Evolutionary conservation across 2,888 invertebrate genomes (phyloP), one percentile per base, ranked within the genome.

Genomic region (Trachelus troglodyta): DNA sequence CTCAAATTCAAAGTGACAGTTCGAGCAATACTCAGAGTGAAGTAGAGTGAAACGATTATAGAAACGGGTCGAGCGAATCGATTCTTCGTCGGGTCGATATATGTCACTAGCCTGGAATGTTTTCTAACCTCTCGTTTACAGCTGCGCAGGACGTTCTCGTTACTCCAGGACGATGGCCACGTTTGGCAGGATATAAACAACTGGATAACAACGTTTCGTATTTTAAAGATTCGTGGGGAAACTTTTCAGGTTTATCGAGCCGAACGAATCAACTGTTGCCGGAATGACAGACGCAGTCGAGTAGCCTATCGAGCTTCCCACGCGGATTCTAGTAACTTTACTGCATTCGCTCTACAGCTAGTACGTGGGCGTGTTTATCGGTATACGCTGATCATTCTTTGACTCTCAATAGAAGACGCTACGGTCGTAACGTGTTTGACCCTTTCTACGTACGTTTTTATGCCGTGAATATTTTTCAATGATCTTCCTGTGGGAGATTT

Each of bases 251-350:
- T 75, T 76, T 76, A 78, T 78, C 76, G 71, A 68, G 56, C 37
- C 56, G 56, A 76, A 78, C 73, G 56, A 78, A 78, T 76, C 75
- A 33, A 74, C 71, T 75, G 74, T 75, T 37, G 73, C 73, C 68
- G 78, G 76, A 76, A 76, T 56, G 69, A 73, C 69, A 35, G 35
- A 33, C 75, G 31, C 37, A 74, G 69, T 23, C 37, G 34, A 77
- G 69, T 33, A 73, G 34, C 76, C 73, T 37, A 77, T 78, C 73
- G n/a, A 3, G 31, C 76, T 76, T 76, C 78, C 78, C 76, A 76
- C 76, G 37, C 78, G 56, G 56, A 23, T 23, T 56, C 56, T 56
- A 56, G 56, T 23, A 56, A 56, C 56, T 56, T 56, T 56, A 56
- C 15, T 23, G 56, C 56, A 23, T 56, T 56, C 56, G 9, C 2